A percentile compares a stretch with the other conserved stretches of the same genome.
These are phyloP conservation scores for Heliconius melpomene DNA, from an alignment of 1,140 invertebrate species.

Conservation along the genomic window DNA sequence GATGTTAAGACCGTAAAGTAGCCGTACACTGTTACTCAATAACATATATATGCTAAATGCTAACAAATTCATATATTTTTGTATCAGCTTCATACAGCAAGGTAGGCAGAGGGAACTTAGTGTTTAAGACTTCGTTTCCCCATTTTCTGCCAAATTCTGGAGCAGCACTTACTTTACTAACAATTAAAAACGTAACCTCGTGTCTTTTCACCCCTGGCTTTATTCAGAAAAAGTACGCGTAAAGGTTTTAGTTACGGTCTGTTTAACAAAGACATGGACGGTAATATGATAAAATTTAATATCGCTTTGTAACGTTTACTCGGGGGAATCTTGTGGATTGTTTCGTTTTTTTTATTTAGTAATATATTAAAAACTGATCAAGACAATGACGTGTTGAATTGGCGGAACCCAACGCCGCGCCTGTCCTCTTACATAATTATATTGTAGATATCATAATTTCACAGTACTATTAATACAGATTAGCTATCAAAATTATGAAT, in stretches of 20 bases:
- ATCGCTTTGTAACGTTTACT: slow-evolving; percentile 1
- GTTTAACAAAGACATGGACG: slow-evolving; percentile 11
- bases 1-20: not conserved
- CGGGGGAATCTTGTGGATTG: not conserved
- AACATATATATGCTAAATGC: not conserved
- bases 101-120: too few species aligned
- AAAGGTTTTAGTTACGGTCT: slow-evolving; percentile 12
- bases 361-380: too few species aligned
- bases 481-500: not conserved
- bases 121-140: too few species aligned
- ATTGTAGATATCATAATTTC: too few species aligned
- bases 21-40: not conserved
- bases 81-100: too few species aligned
- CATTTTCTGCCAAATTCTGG: too few species aligned
- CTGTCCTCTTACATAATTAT: too few species aligned
- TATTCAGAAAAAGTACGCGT: slow-evolving; percentile 11
- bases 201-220: not conserved
- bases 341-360: not conserved
- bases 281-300: slow-evolving; percentile 15
- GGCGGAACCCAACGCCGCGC: too few species aligned
- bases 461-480: not conserved
- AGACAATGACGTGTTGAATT: too few species aligned
- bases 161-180: not conserved
- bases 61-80: too few species aligned
- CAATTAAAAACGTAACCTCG: not conserved